Evolutionary conservation across 2,888 invertebrate species (phyloP).

Genomic region (Diogma glabrata): DNA sequence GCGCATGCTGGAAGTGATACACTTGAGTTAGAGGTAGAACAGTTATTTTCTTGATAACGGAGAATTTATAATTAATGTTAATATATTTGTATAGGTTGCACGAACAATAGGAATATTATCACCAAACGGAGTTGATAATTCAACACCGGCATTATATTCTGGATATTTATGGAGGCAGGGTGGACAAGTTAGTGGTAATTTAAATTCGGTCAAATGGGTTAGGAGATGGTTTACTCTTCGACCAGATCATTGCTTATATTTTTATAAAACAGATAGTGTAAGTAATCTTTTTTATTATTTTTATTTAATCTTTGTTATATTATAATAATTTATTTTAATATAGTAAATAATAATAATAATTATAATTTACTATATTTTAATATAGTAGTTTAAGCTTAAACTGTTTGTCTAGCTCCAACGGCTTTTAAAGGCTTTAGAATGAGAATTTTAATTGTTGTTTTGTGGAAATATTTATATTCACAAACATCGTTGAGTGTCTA

Average conservation of each 20-base stretch:
- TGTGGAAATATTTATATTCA: too few species aligned
- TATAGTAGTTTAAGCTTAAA: background rate
- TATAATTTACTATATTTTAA: conserved; percentile 1
- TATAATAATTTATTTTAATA: too few species aligned
- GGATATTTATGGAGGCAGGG: conserved; percentile 70
- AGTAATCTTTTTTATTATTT: too few species aligned
- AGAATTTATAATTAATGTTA: background rate
- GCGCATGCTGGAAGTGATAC: conserved; percentile 82
- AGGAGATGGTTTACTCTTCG: conserved; percentile 84
- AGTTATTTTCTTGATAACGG: background rate
- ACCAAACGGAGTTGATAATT: conserved; percentile 48
- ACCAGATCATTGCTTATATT: conserved; percentile 86
- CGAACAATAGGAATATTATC: conserved; percentile 73
- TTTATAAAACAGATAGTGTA: conserved; percentile 85
- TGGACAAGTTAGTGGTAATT: conserved; percentile 42
- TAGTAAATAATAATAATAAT: background rate
- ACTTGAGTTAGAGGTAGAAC: conserved; percentile 62
- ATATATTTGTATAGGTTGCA: conserved; percentile 47
- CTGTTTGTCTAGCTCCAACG: too few species aligned
- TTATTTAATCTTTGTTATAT: too few species aligned
- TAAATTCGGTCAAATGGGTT: conserved; percentile 59
- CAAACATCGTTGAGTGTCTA: too few species aligned
- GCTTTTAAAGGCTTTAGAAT: too few species aligned
- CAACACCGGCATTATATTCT: conserved; percentile 50
- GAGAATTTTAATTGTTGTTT: too few species aligned